A percentile compares a stretch with the other conserved stretches of the same genome.
Conservation (phyloP, 2,888 invertebrate species). For the Spilosoma lubricipeda region DNA sequence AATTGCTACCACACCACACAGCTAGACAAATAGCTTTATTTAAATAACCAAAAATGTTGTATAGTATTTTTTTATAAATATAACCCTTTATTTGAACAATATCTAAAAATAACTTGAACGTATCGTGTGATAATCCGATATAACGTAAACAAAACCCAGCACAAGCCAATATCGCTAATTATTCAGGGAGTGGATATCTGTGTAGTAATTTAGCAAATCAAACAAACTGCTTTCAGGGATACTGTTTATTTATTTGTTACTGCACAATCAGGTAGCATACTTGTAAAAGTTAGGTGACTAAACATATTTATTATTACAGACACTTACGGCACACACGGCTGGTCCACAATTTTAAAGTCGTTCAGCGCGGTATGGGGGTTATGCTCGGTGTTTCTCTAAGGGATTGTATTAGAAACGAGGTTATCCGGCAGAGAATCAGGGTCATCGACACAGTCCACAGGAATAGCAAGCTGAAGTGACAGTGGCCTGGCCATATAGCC, state of each 20-base stretch:
- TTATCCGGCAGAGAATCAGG: no score
- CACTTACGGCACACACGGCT: no score
- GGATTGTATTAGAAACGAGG: no score
- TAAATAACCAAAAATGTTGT: no score
- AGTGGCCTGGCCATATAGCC: no score
- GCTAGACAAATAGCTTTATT: not conserved
- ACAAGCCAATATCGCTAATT: not conserved
- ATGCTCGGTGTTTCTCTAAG: no score
- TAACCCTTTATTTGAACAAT: not conserved
- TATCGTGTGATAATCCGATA: not conserved
- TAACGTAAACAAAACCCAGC: not conserved
- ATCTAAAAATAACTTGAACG: not conserved
- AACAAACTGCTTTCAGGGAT: not conserved
- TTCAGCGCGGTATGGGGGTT: no score
- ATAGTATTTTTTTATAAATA: not conserved
- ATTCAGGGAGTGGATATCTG: conserved; percentile 3
- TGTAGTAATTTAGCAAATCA: not conserved
- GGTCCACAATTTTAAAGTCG: no score
- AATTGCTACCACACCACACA: not conserved
- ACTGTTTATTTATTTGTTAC: not conserved
- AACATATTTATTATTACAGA: no score
- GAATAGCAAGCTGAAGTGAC: no score
- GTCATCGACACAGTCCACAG: no score
- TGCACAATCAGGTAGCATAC: not conserved
- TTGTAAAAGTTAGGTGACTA: not conserved